These are phyloP conservation scores for Dendrolimus houi DNA, from an alignment of 2,888 invertebrate species.

Conservation along the genomic window DNA sequence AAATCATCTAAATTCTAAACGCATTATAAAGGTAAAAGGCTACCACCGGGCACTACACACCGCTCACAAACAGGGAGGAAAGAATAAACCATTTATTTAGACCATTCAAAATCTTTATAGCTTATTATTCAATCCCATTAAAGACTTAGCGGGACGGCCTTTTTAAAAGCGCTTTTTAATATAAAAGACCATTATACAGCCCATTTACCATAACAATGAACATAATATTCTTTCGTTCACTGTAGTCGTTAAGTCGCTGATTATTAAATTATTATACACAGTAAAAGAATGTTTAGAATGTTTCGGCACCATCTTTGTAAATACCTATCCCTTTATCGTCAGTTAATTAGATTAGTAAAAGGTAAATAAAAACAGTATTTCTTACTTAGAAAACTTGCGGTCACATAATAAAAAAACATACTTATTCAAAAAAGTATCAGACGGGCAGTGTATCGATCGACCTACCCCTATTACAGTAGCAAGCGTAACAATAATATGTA, in stretches of 20 bases:
- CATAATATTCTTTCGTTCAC: constrained; percentile 51
- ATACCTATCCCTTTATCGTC: not conserved
- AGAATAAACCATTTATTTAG: constrained; percentile 61
- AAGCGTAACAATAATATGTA: too few species aligned
- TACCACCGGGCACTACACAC: constrained; percentile 3
- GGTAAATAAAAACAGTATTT: too few species aligned
- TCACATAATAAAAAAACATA: not conserved
- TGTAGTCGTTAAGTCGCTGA: constrained; percentile 46
- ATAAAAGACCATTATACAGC: constrained; percentile 62
- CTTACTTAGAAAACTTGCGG: too few species aligned
- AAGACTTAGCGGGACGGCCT: constrained; percentile 58
- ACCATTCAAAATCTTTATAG: constrained; percentile 68
- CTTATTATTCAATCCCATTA: constrained; percentile 70
- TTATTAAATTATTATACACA: constrained; percentile 53
- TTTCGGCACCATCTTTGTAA: not conserved
- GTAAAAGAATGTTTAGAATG: constrained; percentile 34
- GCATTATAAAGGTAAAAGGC: constrained; percentile 2
- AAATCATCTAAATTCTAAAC: constrained; percentile 55
- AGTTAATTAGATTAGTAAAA: too few species aligned
- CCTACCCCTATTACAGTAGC: too few species aligned
- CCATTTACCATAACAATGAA: constrained; percentile 66
- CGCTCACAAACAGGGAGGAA: constrained; percentile 45
- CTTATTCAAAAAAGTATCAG: not conserved
- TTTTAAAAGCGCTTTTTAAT: constrained; percentile 55
- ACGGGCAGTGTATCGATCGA: not conserved